Base-by-base conservation (phyloP, 2,797 vertebrate genomes). In the Chrosomus eos region DNA sequence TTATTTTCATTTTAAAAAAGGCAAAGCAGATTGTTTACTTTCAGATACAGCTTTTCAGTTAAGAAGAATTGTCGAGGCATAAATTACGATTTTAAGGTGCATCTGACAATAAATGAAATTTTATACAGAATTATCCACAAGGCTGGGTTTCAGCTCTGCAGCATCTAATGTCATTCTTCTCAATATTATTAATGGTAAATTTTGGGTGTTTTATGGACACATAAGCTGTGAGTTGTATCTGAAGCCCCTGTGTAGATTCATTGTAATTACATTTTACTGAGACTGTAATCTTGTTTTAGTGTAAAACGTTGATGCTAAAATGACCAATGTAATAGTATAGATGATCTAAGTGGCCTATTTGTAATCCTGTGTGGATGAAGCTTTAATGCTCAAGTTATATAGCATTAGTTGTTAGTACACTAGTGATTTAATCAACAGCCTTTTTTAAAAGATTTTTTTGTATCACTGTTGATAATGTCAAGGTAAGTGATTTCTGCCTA, bases 11-110 rank as follows among this genome's bases (percentile, higher is more conserved):
- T 67, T 80, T 1, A 23, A 31, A 68, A 78, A 33, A 28, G 23
- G 68, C 26, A 76, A 84, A 51, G 9, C 21, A 5, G 6, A 58
- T 14, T 60, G 45, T 80, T 84, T 86, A 28, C 48, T 28, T 48
- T 68, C 14, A 67, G 64, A 28, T 14, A 7, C 71, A 67, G 55
- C 21, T 18, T 70, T 76, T 74, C n/a, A 68, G 23, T 62, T 45
- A 26, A 48, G 31, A 40, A 33, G 19, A 18, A 19, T 45, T 31
- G 70, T 58, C 5, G 70, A 23, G 9, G 18, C 19, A 55, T 67
- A 7, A 64, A 64, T 36, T 21, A 82, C 21, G 23, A 21, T 66
- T 75, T 53, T 51, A 19, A 66, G 33, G 18, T 4, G 7, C 14
- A 7, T 45, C 26, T 73, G 70, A 64, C 14, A 48, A 16, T 48